phyloP scores from a whole-genome alignment of 2,888 invertebrate species.

The Limenitis camilla region DNA sequence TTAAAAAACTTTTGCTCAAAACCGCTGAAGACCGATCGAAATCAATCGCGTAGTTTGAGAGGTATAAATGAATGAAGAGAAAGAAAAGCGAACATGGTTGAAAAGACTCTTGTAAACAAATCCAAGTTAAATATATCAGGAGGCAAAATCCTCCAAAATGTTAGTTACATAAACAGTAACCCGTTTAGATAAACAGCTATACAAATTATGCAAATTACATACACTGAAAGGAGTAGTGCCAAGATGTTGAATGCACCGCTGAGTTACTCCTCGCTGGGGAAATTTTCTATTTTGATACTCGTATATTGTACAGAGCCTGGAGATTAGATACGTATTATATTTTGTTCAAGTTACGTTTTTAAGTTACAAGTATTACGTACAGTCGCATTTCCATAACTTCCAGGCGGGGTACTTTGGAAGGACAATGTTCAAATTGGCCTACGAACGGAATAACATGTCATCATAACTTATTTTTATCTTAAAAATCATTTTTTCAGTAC shows the following conservation, averaged over 20 bases:
- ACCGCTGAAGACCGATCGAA: too few species aligned
- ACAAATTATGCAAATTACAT: conserved; percentile 13
- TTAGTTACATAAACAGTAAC: neutral
- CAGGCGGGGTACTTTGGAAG: too few species aligned
- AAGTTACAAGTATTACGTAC: neutral
- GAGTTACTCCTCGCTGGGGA: conserved; percentile 28
- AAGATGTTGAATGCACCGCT: conserved; percentile 14
- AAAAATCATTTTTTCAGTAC: too few species aligned
- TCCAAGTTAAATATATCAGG: neutral
- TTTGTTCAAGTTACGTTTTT: conserved; percentile 1
- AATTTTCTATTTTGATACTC: conserved; percentile 22
- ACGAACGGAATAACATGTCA: too few species aligned
- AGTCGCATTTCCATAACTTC: too few species aligned
- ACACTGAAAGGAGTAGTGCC: conserved; percentile 14
- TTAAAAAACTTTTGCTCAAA: too few species aligned
- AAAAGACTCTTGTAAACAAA: neutral
- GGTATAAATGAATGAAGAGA: too few species aligned
- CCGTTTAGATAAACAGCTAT: conserved; percentile 10
- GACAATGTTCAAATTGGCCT: too few species aligned
- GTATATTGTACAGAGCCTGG: conserved; percentile 4
- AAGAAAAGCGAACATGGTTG: too few species aligned
- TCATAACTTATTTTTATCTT: too few species aligned
- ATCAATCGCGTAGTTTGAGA: too few species aligned
- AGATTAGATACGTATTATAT: conserved; percentile 9
- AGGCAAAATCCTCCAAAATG: neutral